These are phyloP conservation scores for Gymnodraco acuticeps DNA, from an alignment of 2,797 vertebrate species.

Conservation along the genomic window DNA sequence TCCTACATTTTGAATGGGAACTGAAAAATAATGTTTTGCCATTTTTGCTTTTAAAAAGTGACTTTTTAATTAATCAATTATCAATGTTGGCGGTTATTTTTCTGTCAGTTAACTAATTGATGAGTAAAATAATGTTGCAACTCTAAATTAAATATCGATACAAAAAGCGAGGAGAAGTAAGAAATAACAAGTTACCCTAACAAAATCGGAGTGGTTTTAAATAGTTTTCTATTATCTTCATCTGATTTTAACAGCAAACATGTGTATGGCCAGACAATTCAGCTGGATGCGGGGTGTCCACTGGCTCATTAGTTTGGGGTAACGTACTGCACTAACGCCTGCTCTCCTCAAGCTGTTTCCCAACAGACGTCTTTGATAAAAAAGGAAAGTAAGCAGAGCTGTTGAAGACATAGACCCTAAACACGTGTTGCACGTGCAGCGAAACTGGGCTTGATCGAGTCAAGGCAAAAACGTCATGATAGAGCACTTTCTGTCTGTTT, in stretches of 20 bases:
- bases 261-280: not conserved
- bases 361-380: slow-evolving; percentile 8
- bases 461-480: not conserved
- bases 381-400: slow-evolving; percentile 14
- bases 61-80: too few relatives aligned
- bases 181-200: not conserved
- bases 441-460: slow-evolving; percentile 1
- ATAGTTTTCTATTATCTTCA: not conserved
- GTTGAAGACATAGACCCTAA: slow-evolving; percentile 17
- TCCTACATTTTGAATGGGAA: too few relatives aligned
- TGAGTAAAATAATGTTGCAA: not conserved
- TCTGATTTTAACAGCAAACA: not conserved
- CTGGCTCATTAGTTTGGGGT: slow-evolving; percentile 1
- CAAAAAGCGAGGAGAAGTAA: not conserved
- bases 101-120: too few relatives aligned
- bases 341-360: slow-evolving; percentile 28
- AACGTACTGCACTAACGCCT: slow-evolving; percentile 22
- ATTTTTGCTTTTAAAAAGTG: too few relatives aligned
- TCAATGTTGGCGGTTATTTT: too few relatives aligned
- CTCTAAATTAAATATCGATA: not conserved
- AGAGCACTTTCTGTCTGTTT: not conserved
- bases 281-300: slow-evolving; percentile 2
- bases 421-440: slow-evolving; percentile 31
- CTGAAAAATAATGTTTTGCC: too few relatives aligned
- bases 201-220: not conserved